phyloP scores from a whole-genome alignment of 2,113 vertebrate genomes.

The Oryzias celebensis region DNA sequence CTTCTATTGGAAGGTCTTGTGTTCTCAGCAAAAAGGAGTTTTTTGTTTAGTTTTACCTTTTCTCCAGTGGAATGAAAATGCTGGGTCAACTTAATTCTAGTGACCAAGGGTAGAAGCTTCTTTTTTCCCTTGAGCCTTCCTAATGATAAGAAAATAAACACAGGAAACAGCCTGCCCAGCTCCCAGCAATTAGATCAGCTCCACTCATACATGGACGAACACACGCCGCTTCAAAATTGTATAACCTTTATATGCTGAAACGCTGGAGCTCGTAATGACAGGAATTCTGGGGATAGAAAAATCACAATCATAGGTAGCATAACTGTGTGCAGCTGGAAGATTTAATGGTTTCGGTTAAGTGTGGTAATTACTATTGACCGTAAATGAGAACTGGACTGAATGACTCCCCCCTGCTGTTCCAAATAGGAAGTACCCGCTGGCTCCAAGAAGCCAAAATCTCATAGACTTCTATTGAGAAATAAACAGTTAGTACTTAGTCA shows the following conservation, averaged over 20 bases:
- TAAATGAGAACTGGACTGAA: too few species aligned
- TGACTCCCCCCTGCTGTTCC: too few species aligned
- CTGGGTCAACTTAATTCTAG: constrained; percentile 37
- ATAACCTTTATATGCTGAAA: constrained; percentile 31
- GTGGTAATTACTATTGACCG: too few species aligned
- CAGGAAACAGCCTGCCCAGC: constrained; percentile 56
- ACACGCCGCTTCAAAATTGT: constrained; percentile 42
- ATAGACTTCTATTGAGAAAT: too few species aligned
- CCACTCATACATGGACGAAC: constrained; percentile 36
- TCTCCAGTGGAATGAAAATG: constrained; percentile 33
- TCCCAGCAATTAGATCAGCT: constrained; percentile 68
- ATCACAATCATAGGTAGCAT: too few species aligned
- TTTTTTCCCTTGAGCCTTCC: constrained; percentile 29
- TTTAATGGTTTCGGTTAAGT: too few species aligned
- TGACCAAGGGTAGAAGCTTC: constrained; percentile 45
- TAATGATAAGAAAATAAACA: constrained; percentile 73
- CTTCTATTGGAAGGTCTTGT: not conserved
- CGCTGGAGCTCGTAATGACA: constrained; percentile 39
- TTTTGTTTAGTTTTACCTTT: constrained; percentile 38
- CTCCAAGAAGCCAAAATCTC: too few species aligned
- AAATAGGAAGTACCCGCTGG: too few species aligned
- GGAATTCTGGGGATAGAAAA: constrained; percentile 14
- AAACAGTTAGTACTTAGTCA: too few species aligned
- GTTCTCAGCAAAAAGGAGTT: constrained; percentile 18
- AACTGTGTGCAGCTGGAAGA: constrained; percentile 9